These are phyloP conservation scores for Bombus soroeensis DNA, from an alignment of 1,140 invertebrate genomes.

Conservation along the genomic window DNA sequence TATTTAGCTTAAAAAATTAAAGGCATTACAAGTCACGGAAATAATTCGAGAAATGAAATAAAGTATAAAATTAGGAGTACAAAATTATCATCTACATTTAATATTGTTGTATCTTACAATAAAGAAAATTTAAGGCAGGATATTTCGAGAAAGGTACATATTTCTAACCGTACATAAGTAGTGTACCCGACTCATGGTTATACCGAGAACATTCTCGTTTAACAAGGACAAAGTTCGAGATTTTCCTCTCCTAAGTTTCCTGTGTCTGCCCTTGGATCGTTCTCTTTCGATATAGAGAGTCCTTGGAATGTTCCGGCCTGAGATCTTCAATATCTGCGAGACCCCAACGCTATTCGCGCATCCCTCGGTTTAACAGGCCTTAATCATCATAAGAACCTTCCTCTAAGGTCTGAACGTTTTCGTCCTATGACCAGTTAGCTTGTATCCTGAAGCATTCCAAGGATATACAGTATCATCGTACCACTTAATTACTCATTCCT, in stretches of 20 bases:
- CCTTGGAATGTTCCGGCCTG: slow-evolving; percentile 69
- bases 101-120: neutral
- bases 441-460: slow-evolving; percentile 5
- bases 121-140: neutral
- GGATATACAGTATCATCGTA: neutral
- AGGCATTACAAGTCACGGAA: neutral
- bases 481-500: slow-evolving; percentile 37
- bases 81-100: neutral
- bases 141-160: slow-evolving; percentile 3
- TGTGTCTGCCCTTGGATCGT: slow-evolving; percentile 13
- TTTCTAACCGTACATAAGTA: neutral
- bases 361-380: slow-evolving; percentile 75
- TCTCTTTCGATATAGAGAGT: slow-evolving; percentile 55
- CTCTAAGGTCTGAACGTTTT: slow-evolving; percentile 66
- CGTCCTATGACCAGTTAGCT: slow-evolving; percentile 56
- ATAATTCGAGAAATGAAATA: neutral
- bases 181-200: neutral
- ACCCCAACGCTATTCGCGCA: slow-evolving; percentile 70
- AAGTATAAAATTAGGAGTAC: neutral
- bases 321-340: slow-evolving; percentile 73
- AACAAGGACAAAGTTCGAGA: slow-evolving; percentile 41
- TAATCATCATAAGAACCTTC: slow-evolving; percentile 75
- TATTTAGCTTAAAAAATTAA: neutral
- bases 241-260: slow-evolving; percentile 20
- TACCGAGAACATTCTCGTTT: slow-evolving; percentile 7